phyloP scores from a whole-genome alignment of 2,888 invertebrate genomes.

The Steinernema carpocapsae region DNA sequence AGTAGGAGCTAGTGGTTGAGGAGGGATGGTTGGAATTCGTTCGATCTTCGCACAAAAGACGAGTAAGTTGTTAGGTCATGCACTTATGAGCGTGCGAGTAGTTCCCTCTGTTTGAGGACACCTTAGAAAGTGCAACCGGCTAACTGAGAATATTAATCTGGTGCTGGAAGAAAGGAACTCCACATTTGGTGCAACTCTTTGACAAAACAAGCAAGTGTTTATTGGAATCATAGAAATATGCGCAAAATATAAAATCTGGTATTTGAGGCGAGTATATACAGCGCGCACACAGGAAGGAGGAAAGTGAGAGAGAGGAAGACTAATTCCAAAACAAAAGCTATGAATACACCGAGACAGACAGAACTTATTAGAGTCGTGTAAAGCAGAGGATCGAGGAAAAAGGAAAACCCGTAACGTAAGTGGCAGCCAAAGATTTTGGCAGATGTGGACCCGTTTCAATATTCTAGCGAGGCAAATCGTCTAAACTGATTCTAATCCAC shows the following conservation, averaged over 20 bases:
- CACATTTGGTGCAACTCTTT: too few species aligned
- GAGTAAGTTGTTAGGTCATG: neutral
- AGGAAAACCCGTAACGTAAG: neutral
- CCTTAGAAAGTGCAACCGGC: neutral
- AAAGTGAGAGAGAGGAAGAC: neutral
- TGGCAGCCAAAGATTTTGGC: neutral
- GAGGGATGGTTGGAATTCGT: neutral
- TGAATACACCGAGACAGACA: neutral
- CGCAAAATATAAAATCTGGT: neutral
- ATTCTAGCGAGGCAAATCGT: neutral
- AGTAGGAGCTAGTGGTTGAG: neutral
- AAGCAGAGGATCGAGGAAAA: slow-evolving; percentile 31
- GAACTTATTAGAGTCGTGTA: neutral
- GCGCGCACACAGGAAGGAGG: neutral
- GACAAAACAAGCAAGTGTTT: too few species aligned
- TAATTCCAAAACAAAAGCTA: neutral
- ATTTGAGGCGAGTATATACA: slow-evolving; percentile 5
- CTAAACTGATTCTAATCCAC: slow-evolving; percentile 28
- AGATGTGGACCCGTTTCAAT: neutral
- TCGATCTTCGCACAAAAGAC: neutral
- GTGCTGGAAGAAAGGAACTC: too few species aligned
- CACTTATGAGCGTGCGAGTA: neutral
- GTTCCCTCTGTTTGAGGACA: neutral
- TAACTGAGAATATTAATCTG: neutral
- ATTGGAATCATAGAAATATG: too few species aligned